A percentile compares a stretch with the other conserved stretches of the same genome.
phyloP scores from a whole-genome alignment of 2,113 vertebrate species.

The Corydoras maculifer region DNA sequence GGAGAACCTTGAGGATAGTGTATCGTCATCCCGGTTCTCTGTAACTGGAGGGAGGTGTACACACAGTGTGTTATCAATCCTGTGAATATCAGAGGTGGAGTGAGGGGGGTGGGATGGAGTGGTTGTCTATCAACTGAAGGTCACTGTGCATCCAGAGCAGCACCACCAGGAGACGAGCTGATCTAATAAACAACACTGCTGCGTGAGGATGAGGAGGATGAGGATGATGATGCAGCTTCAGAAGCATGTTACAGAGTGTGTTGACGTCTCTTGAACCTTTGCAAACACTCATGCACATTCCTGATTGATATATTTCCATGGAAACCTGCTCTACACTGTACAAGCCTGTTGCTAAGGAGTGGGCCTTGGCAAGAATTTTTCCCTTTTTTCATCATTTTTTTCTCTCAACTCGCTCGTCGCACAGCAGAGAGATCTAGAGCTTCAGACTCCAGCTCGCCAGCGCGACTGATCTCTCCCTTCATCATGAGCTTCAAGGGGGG shows the following conservation, averaged over 20 bases:
- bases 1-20: no score
- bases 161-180: no score
- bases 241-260: conserved; percentile 61
- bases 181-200: no score
- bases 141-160: no score
- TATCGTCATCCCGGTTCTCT: no score
- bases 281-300: conserved; percentile 78
- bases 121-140: no score
- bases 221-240: conserved; percentile 26
- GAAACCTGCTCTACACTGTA: conserved; percentile 74
- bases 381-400: conserved; percentile 50
- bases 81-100: no score
- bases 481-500: conserved; percentile 39
- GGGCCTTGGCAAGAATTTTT: conserved; percentile 63
- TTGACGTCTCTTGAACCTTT: conserved; percentile 72
- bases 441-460: conserved; percentile 36
- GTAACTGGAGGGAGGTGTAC: no score
- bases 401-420: conserved; percentile 23
- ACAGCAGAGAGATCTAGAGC: conserved; percentile 43
- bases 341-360: conserved; percentile 65
- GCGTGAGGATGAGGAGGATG: no score
- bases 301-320: conserved; percentile 91
- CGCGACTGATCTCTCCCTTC: conserved; percentile 15
- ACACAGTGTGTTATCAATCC: no score
- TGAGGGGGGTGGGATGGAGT: no score